These are phyloP conservation scores for Perodicticus potto DNA, from an alignment of 2,797 vertebrate species.

Conservation along the genomic window DNA sequence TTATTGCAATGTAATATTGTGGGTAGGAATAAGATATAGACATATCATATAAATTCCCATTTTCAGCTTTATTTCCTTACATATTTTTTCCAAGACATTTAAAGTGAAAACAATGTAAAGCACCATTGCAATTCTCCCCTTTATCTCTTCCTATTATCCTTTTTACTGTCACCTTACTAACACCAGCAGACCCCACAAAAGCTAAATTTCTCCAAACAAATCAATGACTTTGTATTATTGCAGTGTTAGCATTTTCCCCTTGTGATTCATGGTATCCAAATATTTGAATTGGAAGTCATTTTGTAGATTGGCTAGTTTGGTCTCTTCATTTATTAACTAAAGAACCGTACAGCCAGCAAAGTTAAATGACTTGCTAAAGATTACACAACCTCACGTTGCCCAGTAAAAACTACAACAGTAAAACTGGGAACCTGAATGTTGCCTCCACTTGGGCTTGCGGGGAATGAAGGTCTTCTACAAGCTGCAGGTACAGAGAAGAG, in stretches of 20 bases:
- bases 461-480: background rate
- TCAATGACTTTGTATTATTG: slow-evolving; percentile 12
- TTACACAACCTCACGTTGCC: background rate
- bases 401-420: background rate
- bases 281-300: slow-evolving; percentile 32
- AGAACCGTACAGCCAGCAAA: background rate
- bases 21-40: slow-evolving; percentile 54
- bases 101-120: slow-evolving; percentile 71
- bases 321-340: background rate
- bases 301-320: background rate
- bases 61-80: slow-evolving; percentile 73
- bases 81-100: slow-evolving; percentile 52
- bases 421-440: background rate
- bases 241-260: background rate
- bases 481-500: rapidly evolving
- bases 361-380: background rate
- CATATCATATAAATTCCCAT: slow-evolving; percentile 74
- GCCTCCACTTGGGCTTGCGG: background rate
- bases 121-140: background rate
- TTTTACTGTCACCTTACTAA: background rate
- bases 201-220: slow-evolving; percentile 55
- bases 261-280: background rate
- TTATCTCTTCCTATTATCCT: slow-evolving; percentile 51
- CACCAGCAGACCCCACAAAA: background rate
- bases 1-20: slow-evolving; percentile 62